Evolutionary conservation across 2,888 invertebrate species (phyloP), one percentile per base, ranked within the genome.

Genomic region (Fabriciana adippe): DNA sequence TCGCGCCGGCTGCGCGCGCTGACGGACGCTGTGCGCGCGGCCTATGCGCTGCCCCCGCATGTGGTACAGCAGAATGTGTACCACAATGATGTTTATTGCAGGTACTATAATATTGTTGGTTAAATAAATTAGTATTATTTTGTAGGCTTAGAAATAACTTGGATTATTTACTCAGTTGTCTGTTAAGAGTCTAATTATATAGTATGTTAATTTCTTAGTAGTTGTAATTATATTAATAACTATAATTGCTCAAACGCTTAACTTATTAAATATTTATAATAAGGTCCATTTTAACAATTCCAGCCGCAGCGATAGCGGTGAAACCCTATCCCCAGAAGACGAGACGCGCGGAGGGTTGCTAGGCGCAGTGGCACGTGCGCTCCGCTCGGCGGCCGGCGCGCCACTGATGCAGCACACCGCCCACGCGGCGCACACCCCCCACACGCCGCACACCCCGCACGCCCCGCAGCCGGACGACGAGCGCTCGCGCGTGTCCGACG

Each of bases 61-160:
- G 96, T 96, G 83, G 89, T 96, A 63, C 96, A 96, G 91, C 96
- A 96, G 79, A 95, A 95, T 68, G 95, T 96, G 75, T 97, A 95
- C 84, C 96, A 96, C 81, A 96, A 96, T 78, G 97, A 97, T 83
- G 95, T 94, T 0, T 96, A 95, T 53, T 69, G 69, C 83, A 95
- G 95, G 78, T 86, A 26, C 26, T 26, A 26, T 26, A 4, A 26
- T 26, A 26, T 26, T 26, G 26, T 26, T 26, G 26, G 4, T 26
- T 26, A 26, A 26, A 26, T 26, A 26, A 26, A 4, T 4, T 4
- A 26, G 26, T 26, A 26, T 26, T 26, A 5, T 3, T 26, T 26
- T 26, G 3, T 26, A 26, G 26, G 26, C 26, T 3, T 26, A 26
- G 4, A 26, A 26, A 4, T 26, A 26, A 26, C 26, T 26, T 26